phyloP scores from a whole-genome alignment of 2,797 vertebrate genomes.

The Acropternis orthonyx region DNA sequence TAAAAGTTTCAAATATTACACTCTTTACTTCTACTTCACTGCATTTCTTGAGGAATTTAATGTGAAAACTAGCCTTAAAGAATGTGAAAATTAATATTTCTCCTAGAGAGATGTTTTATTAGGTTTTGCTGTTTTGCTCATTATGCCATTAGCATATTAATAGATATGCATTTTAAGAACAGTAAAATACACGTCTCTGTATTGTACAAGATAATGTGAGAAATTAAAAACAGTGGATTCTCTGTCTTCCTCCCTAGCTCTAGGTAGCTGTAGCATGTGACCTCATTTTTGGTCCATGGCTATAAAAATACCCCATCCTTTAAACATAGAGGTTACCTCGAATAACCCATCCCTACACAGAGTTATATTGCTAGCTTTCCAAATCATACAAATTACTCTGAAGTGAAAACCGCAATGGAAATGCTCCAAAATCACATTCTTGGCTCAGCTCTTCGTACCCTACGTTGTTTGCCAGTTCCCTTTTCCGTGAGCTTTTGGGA shows the following conservation, averaged over 20 bases:
- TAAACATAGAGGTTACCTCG: slow-evolving; percentile 73
- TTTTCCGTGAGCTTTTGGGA: slow-evolving; percentile 62
- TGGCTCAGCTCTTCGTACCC: slow-evolving; percentile 69
- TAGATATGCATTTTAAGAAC: slow-evolving; percentile 52
- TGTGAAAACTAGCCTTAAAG: slow-evolving; percentile 14
- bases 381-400: slow-evolving; percentile 79
- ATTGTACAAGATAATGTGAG: neutral
- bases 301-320: slow-evolving; percentile 66
- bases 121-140: slow-evolving; percentile 30
- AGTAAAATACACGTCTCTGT: slow-evolving; percentile 24
- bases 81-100: slow-evolving; percentile 50
- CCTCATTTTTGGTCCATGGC: slow-evolving; percentile 48
- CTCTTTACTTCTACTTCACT: slow-evolving; percentile 13
- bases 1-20: neutral
- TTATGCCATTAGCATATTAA: slow-evolving; percentile 32
- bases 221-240: slow-evolving; percentile 38
- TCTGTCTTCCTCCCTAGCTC: slow-evolving; percentile 11
- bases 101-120: slow-evolving; percentile 44
- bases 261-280: slow-evolving; percentile 40
- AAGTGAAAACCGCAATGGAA: slow-evolving; percentile 77
- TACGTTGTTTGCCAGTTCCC: slow-evolving; percentile 62
- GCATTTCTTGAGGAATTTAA: slow-evolving; percentile 33
- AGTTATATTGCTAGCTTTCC: slow-evolving; percentile 75
- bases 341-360: slow-evolving; percentile 76
- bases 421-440: slow-evolving; percentile 74